phyloP scores from a whole-genome alignment of 2,113 vertebrate species.

The Synodontis membranacea region DNA sequence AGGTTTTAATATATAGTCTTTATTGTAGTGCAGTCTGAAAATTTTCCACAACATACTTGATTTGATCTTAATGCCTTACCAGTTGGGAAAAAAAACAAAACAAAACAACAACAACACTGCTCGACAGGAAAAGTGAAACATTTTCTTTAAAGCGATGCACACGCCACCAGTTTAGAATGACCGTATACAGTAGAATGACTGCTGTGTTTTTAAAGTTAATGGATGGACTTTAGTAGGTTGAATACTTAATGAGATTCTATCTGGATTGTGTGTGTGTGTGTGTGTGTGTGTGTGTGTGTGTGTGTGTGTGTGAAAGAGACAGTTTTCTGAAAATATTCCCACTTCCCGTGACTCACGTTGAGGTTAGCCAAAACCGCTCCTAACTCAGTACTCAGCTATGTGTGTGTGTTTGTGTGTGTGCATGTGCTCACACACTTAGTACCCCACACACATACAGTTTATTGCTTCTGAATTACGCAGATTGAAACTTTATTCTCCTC shows the following conservation, averaged over 20 bases:
- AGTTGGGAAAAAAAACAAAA: not conserved
- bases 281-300: slow-evolving; percentile 26
- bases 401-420: not conserved
- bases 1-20: not conserved
- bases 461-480: not conserved
- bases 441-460: slow-evolving; percentile 24
- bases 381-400: slow-evolving; percentile 40
- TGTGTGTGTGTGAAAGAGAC: slow-evolving; percentile 8
- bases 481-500: not conserved
- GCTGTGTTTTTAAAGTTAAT: slow-evolving; percentile 1
- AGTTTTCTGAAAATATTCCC: slow-evolving; percentile 31
- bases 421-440: not conserved
- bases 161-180: not conserved
- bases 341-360: slow-evolving; percentile 47
- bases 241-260: not conserved
- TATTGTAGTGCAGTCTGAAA: not conserved
- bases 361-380: slow-evolving; percentile 46
- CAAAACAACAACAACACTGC: no score
- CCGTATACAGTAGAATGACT: not conserved
- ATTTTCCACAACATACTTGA: not conserved
- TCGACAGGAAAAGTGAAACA: not conserved
- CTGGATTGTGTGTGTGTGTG: slow-evolving; percentile 26
- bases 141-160: not conserved
- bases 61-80: not conserved
- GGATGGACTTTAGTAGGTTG: not conserved